phyloP scores from a whole-genome alignment of 2,888 invertebrate species.

The Pammene fasciana region DNA sequence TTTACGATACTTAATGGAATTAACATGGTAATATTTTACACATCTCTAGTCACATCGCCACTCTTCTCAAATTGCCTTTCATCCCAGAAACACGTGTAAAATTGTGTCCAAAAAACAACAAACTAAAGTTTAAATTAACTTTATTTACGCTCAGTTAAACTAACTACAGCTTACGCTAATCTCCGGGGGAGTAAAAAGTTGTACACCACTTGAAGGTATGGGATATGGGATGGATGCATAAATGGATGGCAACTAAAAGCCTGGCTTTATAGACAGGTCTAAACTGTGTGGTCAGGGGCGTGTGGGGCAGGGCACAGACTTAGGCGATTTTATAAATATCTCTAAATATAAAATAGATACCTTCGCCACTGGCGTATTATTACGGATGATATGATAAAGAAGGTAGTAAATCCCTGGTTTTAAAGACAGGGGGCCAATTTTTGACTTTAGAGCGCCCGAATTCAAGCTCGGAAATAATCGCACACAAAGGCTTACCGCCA shows the following conservation, averaged over 20 bases:
- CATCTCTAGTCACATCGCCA: too few relatives aligned
- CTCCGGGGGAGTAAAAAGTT: conserved; percentile 31
- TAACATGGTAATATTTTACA: too few relatives aligned
- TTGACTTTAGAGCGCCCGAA: too few relatives aligned
- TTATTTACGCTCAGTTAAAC: conserved; percentile 8
- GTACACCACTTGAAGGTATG: conserved; percentile 42
- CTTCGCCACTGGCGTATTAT: too few relatives aligned
- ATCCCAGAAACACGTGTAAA: background rate
- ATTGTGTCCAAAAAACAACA: conserved; percentile 8
- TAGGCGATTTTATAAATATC: background rate
- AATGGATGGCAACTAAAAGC: conserved; percentile 65
- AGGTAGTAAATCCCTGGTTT: too few relatives aligned
- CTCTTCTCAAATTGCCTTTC: background rate
- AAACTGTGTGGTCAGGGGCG: conserved; percentile 51
- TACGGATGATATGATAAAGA: too few relatives aligned
- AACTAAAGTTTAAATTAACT: conserved; percentile 22
- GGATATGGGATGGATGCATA: conserved; percentile 51
- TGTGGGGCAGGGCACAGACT: conserved; percentile 42
- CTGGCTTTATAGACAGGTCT: conserved; percentile 56
- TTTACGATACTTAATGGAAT: too few relatives aligned
- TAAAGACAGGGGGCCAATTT: too few relatives aligned
- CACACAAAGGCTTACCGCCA: too few relatives aligned
- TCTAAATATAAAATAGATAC: background rate
- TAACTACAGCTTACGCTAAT: conserved; percentile 33
- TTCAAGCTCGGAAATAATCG: too few relatives aligned